Conservation (phyloP, 2,888 invertebrate species). For the Tenthredo livida region DNA sequence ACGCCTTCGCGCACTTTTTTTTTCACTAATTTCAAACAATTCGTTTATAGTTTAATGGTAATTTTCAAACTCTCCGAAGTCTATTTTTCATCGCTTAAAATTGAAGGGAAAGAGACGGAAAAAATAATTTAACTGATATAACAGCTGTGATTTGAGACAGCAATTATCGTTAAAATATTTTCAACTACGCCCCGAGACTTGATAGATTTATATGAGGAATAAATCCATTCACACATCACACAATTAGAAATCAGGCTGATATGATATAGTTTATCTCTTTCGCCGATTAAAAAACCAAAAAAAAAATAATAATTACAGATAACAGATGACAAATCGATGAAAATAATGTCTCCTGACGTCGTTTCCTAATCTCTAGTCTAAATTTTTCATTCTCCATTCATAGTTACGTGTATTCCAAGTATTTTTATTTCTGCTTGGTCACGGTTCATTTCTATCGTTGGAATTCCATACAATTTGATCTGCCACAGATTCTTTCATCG, state of each 20-base stretch:
- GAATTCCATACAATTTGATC: background rate
- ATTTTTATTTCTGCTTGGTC: background rate
- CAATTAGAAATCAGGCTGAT: background rate
- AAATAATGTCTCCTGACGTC: background rate
- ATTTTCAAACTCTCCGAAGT: background rate
- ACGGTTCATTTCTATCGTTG: background rate
- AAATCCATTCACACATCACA: background rate
- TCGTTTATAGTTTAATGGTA: background rate
- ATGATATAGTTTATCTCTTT: slow-evolving; percentile 18
- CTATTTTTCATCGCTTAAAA: background rate
- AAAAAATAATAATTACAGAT: background rate
- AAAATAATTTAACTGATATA: background rate
- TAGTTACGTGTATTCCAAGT: background rate
- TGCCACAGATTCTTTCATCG: background rate
- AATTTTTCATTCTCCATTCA: background rate
- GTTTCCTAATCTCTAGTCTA: background rate
- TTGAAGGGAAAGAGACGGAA: background rate
- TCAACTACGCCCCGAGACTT: background rate
- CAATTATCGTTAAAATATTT: background rate
- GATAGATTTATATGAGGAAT: slow-evolving; percentile 14
- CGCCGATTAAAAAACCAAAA: background rate
- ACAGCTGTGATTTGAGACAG: background rate
- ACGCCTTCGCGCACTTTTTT: slow-evolving; percentile 38
- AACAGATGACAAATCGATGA: slow-evolving; percentile 29
- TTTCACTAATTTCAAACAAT: background rate